phyloP scores from a whole-genome alignment of 30 jellyfish, hydroid and myxozoan genomes.

The Sanderia malayensis region DNA sequence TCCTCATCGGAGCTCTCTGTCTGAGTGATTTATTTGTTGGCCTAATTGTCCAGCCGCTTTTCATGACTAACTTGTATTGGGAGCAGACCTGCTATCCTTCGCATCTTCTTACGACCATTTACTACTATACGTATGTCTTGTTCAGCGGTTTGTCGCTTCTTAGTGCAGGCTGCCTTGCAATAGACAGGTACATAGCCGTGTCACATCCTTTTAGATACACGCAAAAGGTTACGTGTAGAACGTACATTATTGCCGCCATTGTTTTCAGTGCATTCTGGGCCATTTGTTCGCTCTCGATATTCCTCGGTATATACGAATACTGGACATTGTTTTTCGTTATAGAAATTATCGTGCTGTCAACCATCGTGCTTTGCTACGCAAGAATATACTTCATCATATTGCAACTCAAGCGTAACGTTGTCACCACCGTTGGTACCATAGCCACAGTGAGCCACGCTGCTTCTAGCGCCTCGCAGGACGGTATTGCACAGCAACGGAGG shows the following conservation, averaged over 20 bases:
- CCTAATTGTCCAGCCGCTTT: constrained; percentile 43
- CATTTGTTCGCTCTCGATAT: background rate
- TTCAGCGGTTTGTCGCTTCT: constrained; percentile 3
- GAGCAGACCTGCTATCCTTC: background rate
- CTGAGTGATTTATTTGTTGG: constrained; percentile 53
- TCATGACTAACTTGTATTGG: background rate
- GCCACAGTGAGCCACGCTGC: background rate
- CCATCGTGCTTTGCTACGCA: background rate
- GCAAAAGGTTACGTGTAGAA: background rate
- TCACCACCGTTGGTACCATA: background rate
- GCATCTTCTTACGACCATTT: background rate
- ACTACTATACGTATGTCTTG: background rate
- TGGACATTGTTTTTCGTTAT: background rate
- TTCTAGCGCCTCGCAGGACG: background rate
- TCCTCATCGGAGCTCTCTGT: constrained; percentile 55
- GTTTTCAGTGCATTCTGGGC: background rate
- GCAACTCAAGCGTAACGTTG: background rate
- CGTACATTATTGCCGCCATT: background rate
- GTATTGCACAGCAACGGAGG: background rate
- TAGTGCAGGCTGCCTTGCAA: background rate
- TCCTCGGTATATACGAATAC: background rate
- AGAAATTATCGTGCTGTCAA: background rate
- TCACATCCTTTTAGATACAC: constrained; percentile 26
- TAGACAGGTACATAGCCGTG: constrained; percentile 52
- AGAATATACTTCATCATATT: background rate